A percentile compares a stretch with the other conserved stretches of the same genome.
phyloP scores from a whole-genome alignment of 2,797 vertebrate genomes.

The Chaenodraco wilsoni region DNA sequence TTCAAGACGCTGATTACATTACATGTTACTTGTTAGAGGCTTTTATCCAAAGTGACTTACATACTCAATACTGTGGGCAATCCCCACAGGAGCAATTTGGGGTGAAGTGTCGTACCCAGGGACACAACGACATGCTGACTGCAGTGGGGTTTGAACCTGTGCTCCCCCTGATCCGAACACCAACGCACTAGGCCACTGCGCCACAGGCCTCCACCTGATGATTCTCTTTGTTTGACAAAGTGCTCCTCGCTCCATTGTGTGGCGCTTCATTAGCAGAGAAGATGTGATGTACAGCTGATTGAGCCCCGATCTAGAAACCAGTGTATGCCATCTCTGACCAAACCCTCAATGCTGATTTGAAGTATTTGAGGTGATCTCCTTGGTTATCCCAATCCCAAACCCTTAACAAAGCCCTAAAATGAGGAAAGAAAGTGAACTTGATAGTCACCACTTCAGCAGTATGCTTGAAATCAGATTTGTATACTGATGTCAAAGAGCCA shows the following conservation, averaged over 20 bases:
- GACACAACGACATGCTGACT: too few relatives aligned
- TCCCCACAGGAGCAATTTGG: too few relatives aligned
- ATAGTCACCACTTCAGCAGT: slow-evolving; percentile 58
- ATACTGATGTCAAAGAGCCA: slow-evolving; percentile 62
- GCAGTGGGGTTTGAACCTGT: too few relatives aligned
- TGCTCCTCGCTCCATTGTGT: slow-evolving; percentile 45
- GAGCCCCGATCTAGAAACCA: slow-evolving; percentile 26
- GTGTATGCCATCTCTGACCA: slow-evolving; percentile 55
- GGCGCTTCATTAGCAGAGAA: slow-evolving; percentile 26
- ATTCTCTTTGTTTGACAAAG: slow-evolving; percentile 22
- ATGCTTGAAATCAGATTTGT: slow-evolving; percentile 47
- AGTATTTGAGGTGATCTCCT: slow-evolving; percentile 6
- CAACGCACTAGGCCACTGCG: too few relatives aligned
- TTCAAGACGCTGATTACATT: slow-evolving; percentile 1
- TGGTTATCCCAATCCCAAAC: slow-evolving; percentile 13
- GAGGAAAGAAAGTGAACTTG: slow-evolving; percentile 45
- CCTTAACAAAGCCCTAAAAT: slow-evolving; percentile 43
- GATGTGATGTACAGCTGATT: slow-evolving; percentile 23
- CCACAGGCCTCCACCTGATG: neutral
- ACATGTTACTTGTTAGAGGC: too few relatives aligned
- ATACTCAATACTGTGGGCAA: too few relatives aligned
- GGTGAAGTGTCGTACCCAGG: too few relatives aligned
- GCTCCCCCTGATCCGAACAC: too few relatives aligned
- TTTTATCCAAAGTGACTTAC: too few relatives aligned
- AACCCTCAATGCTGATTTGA: slow-evolving; percentile 37